Conservation (phyloP, 2,113 vertebrate species). For the Halichoerus grypus region DNA sequence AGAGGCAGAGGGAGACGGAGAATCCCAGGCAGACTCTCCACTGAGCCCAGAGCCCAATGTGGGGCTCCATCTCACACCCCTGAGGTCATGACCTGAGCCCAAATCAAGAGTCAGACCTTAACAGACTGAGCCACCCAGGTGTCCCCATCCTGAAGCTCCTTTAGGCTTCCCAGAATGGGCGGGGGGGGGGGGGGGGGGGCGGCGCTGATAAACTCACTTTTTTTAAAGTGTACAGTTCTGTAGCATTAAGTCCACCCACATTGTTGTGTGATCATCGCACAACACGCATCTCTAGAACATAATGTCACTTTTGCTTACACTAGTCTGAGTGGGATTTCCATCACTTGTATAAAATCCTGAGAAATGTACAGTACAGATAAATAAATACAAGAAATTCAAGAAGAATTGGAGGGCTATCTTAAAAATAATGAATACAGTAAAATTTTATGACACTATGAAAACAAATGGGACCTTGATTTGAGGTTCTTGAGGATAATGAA, state of each 20-base stretch:
- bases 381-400: neutral
- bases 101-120: neutral
- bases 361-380: neutral
- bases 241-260: neutral
- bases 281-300: neutral
- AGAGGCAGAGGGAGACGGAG: neutral
- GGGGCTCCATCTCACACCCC: neutral
- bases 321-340: neutral
- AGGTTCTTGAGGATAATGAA: neutral
- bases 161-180: neutral
- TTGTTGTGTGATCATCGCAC: fast-evolving
- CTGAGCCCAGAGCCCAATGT: neutral
- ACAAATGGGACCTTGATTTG: neutral
- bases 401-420: neutral
- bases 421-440: neutral
- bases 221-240: neutral
- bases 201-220: neutral
- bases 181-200: fast-evolving
- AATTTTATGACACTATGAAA: neutral
- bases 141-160: neutral
- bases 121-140: neutral
- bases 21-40: neutral
- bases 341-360: neutral
- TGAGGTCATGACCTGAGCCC: neutral
- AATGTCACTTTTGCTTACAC: neutral